These are phyloP conservation scores for Pseudoips prasinana DNA, from an alignment of 2,888 invertebrate genomes.

Conservation along the genomic window DNA sequence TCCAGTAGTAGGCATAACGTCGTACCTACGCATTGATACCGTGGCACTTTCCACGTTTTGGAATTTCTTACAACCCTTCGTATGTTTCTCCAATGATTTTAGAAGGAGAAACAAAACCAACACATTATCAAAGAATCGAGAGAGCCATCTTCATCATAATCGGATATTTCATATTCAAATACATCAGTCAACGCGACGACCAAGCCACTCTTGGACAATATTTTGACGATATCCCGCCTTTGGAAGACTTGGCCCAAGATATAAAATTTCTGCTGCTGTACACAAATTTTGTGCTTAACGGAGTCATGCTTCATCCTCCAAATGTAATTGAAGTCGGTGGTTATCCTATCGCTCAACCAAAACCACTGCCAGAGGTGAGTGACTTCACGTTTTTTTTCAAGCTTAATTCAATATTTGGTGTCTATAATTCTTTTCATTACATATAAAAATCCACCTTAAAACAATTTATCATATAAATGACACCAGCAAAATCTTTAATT, in stretches of 20 bases:
- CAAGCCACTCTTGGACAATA: constrained; percentile 55
- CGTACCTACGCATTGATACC: constrained; percentile 84
- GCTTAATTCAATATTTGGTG: too few relatives aligned
- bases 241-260: constrained; percentile 78
- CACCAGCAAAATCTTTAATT: too few relatives aligned
- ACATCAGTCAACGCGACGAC: constrained; percentile 47
- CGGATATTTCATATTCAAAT: constrained; percentile 47
- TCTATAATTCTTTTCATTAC: too few relatives aligned
- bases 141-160: constrained; percentile 54
- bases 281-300: constrained; percentile 76
- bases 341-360: constrained; percentile 72
- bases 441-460: too few relatives aligned
- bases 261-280: constrained; percentile 83
- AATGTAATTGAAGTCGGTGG: constrained; percentile 85
- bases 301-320: constrained; percentile 83
- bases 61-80: constrained; percentile 81
- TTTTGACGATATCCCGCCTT: constrained; percentile 76
- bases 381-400: neutral
- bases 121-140: constrained; percentile 59
- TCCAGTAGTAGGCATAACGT: constrained; percentile 82
- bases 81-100: constrained; percentile 79
- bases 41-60: constrained; percentile 82
- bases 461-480: too few relatives aligned
- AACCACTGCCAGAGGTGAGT: constrained; percentile 70
- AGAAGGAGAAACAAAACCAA: constrained; percentile 66